Evolutionary conservation across 2,113 vertebrate genomes (phyloP).

Genomic region (Austrofundulus limnaeus): DNA sequence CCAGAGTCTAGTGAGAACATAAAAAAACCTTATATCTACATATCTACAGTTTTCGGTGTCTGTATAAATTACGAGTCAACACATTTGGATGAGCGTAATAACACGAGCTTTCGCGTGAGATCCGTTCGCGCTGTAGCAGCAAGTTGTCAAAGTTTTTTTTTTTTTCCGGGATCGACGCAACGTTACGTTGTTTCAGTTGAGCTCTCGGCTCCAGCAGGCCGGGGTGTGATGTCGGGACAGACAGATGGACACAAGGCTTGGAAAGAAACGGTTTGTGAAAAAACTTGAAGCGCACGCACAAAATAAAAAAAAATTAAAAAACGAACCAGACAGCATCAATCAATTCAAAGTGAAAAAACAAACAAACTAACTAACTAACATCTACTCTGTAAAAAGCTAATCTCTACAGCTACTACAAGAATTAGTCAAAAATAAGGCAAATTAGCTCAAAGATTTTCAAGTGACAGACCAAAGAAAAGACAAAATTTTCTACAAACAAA

Average conservation of each 20-base stretch:
- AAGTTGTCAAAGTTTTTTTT: too few species aligned
- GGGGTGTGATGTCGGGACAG: constrained; percentile 19
- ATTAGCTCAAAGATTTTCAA: constrained; percentile 69
- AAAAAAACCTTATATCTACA: constrained; percentile 57
- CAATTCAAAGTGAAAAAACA: constrained; percentile 30
- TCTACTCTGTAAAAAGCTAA: constrained; percentile 48
- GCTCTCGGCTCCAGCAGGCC: constrained; percentile 33
- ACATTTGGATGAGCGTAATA: constrained; percentile 42
- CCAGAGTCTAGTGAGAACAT: constrained; percentile 66
- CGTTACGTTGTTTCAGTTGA: constrained; percentile 40
- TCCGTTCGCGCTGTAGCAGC: too few species aligned
- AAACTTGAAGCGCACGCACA: constrained; percentile 41
- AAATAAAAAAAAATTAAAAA: constrained; percentile 14
- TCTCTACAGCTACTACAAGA: constrained; percentile 59
- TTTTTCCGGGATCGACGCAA: constrained; percentile 34
- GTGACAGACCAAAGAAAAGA: constrained; percentile 62
- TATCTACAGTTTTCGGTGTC: constrained; percentile 67
- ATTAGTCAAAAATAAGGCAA: constrained; percentile 67
- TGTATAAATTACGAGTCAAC: constrained; percentile 55
- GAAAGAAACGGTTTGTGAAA: constrained; percentile 51
- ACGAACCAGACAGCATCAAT: constrained; percentile 63
- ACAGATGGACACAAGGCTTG: constrained; percentile 43
- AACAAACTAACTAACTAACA: constrained; percentile 24
- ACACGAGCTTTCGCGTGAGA: constrained; percentile 14
- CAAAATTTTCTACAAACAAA: constrained; percentile 61